A percentile compares a stretch with the other conserved stretches of the same genome.
Evolutionary conservation across 2,888 invertebrate genomes (phyloP).

Genomic region (Clostera curtula): DNA sequence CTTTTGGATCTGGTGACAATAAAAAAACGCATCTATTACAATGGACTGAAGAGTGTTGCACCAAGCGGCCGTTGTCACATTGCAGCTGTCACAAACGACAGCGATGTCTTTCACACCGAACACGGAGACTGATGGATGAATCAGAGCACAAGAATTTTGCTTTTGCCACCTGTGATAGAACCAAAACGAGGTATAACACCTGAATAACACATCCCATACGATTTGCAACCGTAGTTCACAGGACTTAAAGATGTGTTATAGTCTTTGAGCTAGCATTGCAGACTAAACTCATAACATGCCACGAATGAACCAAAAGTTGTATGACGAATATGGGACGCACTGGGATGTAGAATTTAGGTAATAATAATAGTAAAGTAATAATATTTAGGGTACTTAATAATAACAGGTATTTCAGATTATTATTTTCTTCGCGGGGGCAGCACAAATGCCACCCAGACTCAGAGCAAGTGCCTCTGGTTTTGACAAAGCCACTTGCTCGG

Average conservation of each 20-base stretch:
- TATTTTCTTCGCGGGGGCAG: no score
- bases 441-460: no score
- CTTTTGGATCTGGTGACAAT: slow-evolving; percentile 31
- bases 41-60: slow-evolving; percentile 29
- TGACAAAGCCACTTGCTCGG: no score
- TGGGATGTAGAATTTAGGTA: slow-evolving; percentile 20
- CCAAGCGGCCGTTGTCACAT: slow-evolving; percentile 27
- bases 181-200: slow-evolving; percentile 21
- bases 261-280: slow-evolving; percentile 37
- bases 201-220: slow-evolving; percentile 3
- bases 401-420: no score
- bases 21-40: slow-evolving; percentile 41
- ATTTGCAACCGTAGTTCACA: slow-evolving; percentile 23
- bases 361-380: slow-evolving; percentile 12
- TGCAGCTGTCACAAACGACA: slow-evolving; percentile 57
- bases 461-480: no score
- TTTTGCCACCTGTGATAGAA: slow-evolving; percentile 46
- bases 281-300: slow-evolving; percentile 47
- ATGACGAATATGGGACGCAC: slow-evolving; percentile 43
- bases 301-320: slow-evolving; percentile 62
- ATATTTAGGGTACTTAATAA: no score
- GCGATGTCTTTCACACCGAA: slow-evolving; percentile 60
- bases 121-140: slow-evolving; percentile 64
- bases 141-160: slow-evolving; percentile 48
- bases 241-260: slow-evolving; percentile 7